phyloP scores from a whole-genome alignment of 1,140 invertebrate genomes.

The Heliconius eleuchia region DNA sequence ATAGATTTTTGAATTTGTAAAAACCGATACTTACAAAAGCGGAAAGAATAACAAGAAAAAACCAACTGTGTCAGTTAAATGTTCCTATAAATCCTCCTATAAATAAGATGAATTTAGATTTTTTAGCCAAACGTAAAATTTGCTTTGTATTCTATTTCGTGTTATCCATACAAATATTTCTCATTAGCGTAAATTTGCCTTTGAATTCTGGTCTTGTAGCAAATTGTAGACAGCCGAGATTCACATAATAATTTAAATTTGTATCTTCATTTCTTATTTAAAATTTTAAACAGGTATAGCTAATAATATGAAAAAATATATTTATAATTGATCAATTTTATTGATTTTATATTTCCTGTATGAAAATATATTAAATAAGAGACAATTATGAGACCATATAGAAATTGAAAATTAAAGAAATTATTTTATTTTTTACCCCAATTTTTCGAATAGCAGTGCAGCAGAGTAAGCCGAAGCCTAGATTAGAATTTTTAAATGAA shows the following conservation, averaged over 20 bases:
- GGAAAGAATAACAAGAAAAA: neutral
- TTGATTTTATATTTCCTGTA: too few relatives aligned
- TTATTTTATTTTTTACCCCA: too few relatives aligned
- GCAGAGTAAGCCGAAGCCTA: too few relatives aligned
- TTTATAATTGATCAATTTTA: too few relatives aligned
- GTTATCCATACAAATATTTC: neutral
- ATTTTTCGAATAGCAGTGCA: too few relatives aligned
- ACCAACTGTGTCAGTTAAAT: conserved; percentile 8
- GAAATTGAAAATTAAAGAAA: too few relatives aligned
- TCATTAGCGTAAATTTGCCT: neutral
- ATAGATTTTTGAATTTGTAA: conserved; percentile 18
- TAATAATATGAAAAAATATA: too few relatives aligned
- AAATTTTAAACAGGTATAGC: too few relatives aligned
- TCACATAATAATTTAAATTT: neutral
- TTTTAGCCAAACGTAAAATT: neutral
- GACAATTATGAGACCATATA: too few relatives aligned
- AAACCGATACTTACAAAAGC: neutral
- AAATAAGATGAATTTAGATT: neutral
- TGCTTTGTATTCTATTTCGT: neutral
- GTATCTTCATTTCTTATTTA: neutral
- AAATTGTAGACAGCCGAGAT: neutral
- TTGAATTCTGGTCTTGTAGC: neutral
- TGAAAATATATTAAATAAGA: too few relatives aligned
- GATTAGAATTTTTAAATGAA: too few relatives aligned
- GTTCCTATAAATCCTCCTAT: neutral